A percentile compares a stretch with the other conserved stretches of the same genome.
Conservation (phyloP, 2,888 invertebrate species). For the Papilio gigon region DNA sequence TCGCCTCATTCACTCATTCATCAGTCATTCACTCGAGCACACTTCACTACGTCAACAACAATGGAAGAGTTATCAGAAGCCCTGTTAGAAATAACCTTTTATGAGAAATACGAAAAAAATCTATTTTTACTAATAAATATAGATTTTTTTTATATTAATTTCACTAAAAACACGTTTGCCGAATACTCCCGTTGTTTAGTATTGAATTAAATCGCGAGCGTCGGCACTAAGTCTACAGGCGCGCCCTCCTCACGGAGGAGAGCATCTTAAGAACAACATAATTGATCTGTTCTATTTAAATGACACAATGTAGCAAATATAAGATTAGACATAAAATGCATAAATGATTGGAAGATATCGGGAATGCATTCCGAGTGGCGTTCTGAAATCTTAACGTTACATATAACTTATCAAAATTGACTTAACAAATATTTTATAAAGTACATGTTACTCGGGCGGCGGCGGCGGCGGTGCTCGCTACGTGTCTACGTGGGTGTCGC, state of each 20-base stretch:
- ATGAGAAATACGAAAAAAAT: conserved; percentile 55
- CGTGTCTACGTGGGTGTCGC: conserved; percentile 52
- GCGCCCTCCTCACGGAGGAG: conserved; percentile 59
- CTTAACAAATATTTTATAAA: conserved; percentile 65
- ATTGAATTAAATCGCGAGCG: not conserved
- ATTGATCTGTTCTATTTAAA: conserved; percentile 31
- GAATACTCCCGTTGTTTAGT: conserved; percentile 17
- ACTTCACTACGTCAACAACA: conserved; percentile 63
- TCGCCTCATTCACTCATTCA: conserved; percentile 53
- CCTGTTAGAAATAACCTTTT: conserved; percentile 58
- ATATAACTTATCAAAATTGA: conserved; percentile 71
- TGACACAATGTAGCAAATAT: conserved; percentile 48
- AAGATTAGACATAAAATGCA: conserved; percentile 64
- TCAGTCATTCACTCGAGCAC: conserved; percentile 46
- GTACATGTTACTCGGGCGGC: conserved; percentile 55
- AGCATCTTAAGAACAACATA: conserved; percentile 43
- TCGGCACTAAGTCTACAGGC: conserved; percentile 19
- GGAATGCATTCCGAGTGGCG: conserved; percentile 71
- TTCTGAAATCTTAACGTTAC: conserved; percentile 55
- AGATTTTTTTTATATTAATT: conserved; percentile 47
- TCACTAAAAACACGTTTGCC: conserved; percentile 3
- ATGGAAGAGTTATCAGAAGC: conserved; percentile 77
- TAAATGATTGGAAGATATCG: conserved; percentile 67
- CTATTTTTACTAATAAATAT: no score
- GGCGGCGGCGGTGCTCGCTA: no score